A percentile compares a stretch with the other conserved stretches of the same genome.
Evolutionary conservation across 92 coral and sea anemone species (phyloP).

Genomic region (Epizoanthus fatuus): DNA sequence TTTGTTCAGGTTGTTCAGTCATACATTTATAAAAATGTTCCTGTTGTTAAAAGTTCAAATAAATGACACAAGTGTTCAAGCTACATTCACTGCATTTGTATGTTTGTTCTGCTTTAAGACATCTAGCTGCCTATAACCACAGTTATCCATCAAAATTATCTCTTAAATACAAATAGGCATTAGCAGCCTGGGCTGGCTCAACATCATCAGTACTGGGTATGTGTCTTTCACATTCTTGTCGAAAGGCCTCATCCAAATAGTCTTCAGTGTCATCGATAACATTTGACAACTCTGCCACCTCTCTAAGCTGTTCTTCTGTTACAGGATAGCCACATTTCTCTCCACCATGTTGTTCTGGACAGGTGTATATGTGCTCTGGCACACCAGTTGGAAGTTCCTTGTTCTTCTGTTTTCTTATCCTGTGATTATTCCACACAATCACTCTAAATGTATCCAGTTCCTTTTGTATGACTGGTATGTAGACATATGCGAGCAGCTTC

Average conservation of each 20-base stretch:
- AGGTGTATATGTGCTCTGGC: slow-evolving; percentile 80
- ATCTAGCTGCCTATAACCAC: no score
- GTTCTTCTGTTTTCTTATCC: slow-evolving; percentile 62
- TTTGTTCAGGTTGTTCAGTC: no score
- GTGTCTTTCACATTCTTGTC: slow-evolving; percentile 70
- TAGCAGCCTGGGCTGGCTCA: slow-evolving; percentile 70
- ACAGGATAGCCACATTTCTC: slow-evolving; percentile 71
- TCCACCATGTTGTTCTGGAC: slow-evolving; percentile 75
- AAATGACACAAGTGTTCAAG: no score
- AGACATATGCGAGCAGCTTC: slow-evolving; percentile 63
- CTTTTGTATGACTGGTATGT: slow-evolving; percentile 80
- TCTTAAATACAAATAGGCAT: slow-evolving; percentile 75
- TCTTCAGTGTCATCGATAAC: slow-evolving; percentile 70
- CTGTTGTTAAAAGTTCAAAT: no score
- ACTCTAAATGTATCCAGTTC: slow-evolving; percentile 76
- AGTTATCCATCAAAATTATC: slow-evolving; percentile 48
- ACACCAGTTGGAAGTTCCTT: slow-evolving; percentile 81
- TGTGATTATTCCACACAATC: slow-evolving; percentile 76
- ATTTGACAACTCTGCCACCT: slow-evolving; percentile 74
- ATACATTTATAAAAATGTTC: no score
- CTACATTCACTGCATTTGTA: no score
- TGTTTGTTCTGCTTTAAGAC: no score
- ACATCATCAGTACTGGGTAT: slow-evolving; percentile 68
- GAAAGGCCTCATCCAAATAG: slow-evolving; percentile 56
- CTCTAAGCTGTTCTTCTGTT: slow-evolving; percentile 75